Conservation (phyloP, 2,113 vertebrate genomes). For the Pelmatolapia mariae region DNA sequence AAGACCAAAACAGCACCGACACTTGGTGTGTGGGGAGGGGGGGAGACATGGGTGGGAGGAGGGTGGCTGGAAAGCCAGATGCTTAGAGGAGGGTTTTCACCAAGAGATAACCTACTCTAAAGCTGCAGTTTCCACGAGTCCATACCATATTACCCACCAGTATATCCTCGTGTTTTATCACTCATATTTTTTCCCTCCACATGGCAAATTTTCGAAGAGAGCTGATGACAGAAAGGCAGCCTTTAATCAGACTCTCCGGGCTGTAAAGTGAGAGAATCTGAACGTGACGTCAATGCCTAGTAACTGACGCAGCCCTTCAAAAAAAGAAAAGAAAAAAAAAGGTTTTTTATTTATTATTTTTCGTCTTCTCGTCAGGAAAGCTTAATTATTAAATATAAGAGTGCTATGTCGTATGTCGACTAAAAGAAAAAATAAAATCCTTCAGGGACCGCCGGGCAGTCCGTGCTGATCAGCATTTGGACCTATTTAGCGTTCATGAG, state of each 20-base stretch:
- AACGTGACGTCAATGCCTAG: constrained; percentile 79
- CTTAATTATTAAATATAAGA: constrained; percentile 80
- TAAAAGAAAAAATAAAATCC: constrained; percentile 10
- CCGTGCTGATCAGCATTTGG: constrained; percentile 26
- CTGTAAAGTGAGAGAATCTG: constrained; percentile 91
- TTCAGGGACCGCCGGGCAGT: neutral
- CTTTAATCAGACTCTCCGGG: constrained; percentile 86
- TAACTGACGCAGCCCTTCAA: constrained; percentile 84
- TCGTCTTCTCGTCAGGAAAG: constrained; percentile 75
- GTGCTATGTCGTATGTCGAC: constrained; percentile 36
- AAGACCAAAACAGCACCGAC: constrained; percentile 35
- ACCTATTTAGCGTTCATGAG: constrained; percentile 42
- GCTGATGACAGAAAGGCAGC: constrained; percentile 71
- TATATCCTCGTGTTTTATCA: constrained; percentile 20
- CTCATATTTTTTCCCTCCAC: neutral
- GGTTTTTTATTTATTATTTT: constrained; percentile 71
- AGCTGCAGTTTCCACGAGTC: constrained; percentile 16
- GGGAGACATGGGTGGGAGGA: neutral
- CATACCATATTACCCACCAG: constrained; percentile 12
- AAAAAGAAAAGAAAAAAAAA: constrained; percentile 68
- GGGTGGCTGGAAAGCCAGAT: constrained; percentile 28
- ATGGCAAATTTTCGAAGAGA: constrained; percentile 36
- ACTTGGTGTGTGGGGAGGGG: neutral
- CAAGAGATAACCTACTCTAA: constrained; percentile 35
- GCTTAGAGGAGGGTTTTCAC: constrained; percentile 39